These are phyloP conservation scores for Malurus leucopterus DNA, from an alignment of 2,797 vertebrate genomes.

Conservation along the genomic window DNA sequence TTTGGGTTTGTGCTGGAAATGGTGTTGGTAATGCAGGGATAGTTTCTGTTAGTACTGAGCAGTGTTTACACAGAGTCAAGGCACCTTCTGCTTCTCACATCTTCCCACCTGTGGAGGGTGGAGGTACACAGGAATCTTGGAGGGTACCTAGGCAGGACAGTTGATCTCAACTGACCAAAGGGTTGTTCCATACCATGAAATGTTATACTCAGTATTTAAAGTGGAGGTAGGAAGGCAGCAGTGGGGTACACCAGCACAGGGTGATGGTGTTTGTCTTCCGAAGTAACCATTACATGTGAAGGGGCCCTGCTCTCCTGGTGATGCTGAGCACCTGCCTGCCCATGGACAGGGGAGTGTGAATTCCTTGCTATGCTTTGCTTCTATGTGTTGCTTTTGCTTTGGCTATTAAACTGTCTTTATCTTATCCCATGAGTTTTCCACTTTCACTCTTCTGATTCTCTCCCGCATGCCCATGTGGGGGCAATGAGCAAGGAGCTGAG, in stretches of 20 bases:
- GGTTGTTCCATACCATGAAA: background rate
- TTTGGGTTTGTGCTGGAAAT: background rate
- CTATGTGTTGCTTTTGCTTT: background rate
- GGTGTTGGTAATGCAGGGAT: background rate
- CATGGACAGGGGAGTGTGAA: background rate
- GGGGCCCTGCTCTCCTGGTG: accelerated
- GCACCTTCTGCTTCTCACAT: background rate
- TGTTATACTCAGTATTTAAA: background rate
- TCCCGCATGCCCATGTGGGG: background rate
- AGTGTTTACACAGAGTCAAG: background rate
- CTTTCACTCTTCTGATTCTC: background rate
- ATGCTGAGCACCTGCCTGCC: background rate
- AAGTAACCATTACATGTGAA: accelerated
- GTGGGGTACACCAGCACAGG: background rate
- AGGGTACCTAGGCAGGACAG: background rate
- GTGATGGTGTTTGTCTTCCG: background rate
- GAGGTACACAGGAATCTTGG: background rate
- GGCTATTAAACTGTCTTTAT: background rate
- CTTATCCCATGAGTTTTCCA: background rate
- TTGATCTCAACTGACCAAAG: background rate
- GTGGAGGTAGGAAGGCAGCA: accelerated
- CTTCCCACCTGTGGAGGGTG: background rate
- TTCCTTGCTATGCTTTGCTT: background rate
- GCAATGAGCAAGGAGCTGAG: background rate
- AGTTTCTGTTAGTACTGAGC: background rate